Evolutionary conservation across 2,888 invertebrate genomes (phyloP), one percentile per base, ranked within the genome.

Genomic region (Leptura quadrifasciata): DNA sequence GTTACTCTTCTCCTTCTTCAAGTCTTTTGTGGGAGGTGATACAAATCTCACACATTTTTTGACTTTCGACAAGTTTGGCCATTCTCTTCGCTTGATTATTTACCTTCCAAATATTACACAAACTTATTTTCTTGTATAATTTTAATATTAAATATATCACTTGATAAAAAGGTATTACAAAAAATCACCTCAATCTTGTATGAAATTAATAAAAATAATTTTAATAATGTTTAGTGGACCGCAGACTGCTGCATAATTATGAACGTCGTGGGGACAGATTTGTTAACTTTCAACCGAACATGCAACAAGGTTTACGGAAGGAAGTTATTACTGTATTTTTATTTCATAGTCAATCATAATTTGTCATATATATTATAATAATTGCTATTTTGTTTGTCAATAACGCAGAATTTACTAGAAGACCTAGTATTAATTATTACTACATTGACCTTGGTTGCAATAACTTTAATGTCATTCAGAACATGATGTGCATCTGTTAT

Each of bases 271-370:
- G 15, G 12, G 47, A n/a, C 47, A 47, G 15, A 47, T 47, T 47
- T 47, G 47, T n/a, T 47, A 12, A 20, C 18, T 57, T 15, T 3
- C 57, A 15, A 9, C 15, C 3, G 20, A 15, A 15, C 21, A 21
- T 20, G 6, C 57, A 57, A 57, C 57, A 57, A 57, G 57, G 21
- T 21, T 57, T 57, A 10, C 21, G 57, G 57, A 57, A 57, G 57
- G 57, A 57, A 57, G 57, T 57, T 57, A 21, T 57, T 57, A 57
- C 9, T 12, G 57, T 15, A 0, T 21, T 57, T 57, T 21, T 21
- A 21, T 57, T 57, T 57, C 12, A 20, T 12, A 57, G 47, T 3
- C 47, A n/a, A 47, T 47, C 47, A n/a, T 47, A 2, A 47, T 47
- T 47, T 47, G 47, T 47, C 47, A 47, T 47, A n/a, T 47, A n/a